Conservation (phyloP, 2,113 vertebrate genomes). For the Gallinago undulata region DNA sequence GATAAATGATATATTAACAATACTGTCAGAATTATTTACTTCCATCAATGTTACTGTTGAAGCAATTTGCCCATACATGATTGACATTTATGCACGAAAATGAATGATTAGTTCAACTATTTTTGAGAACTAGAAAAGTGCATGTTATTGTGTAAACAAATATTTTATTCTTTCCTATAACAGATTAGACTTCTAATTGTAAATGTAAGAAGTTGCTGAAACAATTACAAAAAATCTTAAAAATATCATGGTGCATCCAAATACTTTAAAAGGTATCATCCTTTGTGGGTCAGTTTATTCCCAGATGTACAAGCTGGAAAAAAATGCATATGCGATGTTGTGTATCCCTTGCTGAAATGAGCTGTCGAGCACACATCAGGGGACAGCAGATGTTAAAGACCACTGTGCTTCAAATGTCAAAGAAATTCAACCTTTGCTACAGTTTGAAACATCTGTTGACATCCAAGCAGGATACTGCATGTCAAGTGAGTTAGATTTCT, state of each 20-base stretch:
- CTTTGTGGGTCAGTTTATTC: background rate
- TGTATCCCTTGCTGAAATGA: slow-evolving; percentile 37
- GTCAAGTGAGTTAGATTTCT: slow-evolving; percentile 8
- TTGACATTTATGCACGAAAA: background rate
- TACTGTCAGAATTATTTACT: background rate
- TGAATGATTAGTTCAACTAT: background rate
- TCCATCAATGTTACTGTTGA: background rate
- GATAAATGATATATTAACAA: background rate
- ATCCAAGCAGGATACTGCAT: slow-evolving; percentile 10
- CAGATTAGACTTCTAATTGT: background rate
- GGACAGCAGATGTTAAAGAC: slow-evolving; percentile 54
- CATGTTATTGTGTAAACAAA: background rate
- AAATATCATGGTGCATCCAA: background rate
- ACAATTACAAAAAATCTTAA: background rate
- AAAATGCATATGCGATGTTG: background rate
- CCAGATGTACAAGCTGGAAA: background rate
- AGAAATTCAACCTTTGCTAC: slow-evolving; percentile 48
- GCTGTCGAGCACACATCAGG: slow-evolving; percentile 54
- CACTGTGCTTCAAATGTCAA: slow-evolving; percentile 56
- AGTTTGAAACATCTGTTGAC: slow-evolving; percentile 54
- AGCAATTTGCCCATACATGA: background rate
- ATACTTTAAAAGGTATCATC: background rate
- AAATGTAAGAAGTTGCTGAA: background rate
- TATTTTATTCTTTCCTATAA: background rate
- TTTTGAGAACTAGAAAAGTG: background rate